Percentiles rank a stretch among this genome's conserved stretches.
Evolutionary conservation across 2,888 invertebrate species (phyloP).

Genomic region (Lasius fuliginosus): DNA sequence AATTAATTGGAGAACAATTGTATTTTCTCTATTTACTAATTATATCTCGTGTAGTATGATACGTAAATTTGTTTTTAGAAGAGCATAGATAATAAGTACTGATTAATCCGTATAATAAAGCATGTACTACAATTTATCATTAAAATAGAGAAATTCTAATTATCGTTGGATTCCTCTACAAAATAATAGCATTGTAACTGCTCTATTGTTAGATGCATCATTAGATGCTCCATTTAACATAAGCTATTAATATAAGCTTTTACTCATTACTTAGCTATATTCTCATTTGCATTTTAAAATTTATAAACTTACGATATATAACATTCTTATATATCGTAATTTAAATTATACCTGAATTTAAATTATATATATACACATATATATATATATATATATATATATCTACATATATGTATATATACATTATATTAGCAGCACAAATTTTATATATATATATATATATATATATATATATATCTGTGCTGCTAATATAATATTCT

Average conservation of each 20-base stretch:
- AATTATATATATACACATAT: not conserved
- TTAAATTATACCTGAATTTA: too few species aligned
- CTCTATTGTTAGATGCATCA: slow-evolving; percentile 23
- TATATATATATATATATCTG: not conserved
- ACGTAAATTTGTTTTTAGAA: slow-evolving; percentile 15
- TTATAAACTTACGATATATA: not conserved
- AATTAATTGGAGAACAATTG: slow-evolving; percentile 12
- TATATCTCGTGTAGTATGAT: not conserved
- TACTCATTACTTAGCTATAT: not conserved
- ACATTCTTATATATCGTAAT: too few species aligned
- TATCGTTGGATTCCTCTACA: slow-evolving; percentile 11
- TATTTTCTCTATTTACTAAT: not conserved
- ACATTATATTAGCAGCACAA: too few species aligned
- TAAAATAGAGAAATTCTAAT: slow-evolving; percentile 49
- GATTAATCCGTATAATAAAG: slow-evolving; percentile 32
- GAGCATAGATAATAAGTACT: not conserved
- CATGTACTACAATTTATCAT: slow-evolving; percentile 26
- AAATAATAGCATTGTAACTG: slow-evolving; percentile 38
- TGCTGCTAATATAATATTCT: not conserved
- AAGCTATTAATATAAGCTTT: slow-evolving; percentile 23
- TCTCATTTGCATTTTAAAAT: not conserved
- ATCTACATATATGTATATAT: not conserved
- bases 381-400: not conserved
- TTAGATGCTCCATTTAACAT: slow-evolving; percentile 32
- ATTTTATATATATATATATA: too few species aligned